A percentile compares a stretch with the other conserved stretches of the same genome.
Evolutionary conservation across 64 coral and sea anemone species (phyloP).

Genomic region (Exaiptasia diaphana): DNA sequence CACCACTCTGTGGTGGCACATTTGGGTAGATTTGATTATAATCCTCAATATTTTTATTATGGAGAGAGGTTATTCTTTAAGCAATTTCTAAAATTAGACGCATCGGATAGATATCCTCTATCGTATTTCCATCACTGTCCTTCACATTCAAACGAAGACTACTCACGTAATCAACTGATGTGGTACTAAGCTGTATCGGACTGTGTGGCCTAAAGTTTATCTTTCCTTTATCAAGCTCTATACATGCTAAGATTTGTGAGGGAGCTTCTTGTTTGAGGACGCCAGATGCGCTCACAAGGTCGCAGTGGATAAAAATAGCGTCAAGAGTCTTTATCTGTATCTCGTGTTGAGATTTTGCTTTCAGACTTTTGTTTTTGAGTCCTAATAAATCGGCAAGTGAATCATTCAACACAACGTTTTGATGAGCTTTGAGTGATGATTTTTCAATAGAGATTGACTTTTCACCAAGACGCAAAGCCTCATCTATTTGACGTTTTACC

Average conservation of each 20-base stretch:
- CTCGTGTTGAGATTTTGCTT: background rate
- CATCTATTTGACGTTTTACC: background rate
- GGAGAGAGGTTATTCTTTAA: background rate
- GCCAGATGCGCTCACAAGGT: background rate
- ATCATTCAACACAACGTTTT: background rate
- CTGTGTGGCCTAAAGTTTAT: conserved; percentile 19
- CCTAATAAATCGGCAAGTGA: conserved; percentile 2
- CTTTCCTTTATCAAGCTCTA: background rate
- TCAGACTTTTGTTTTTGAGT: background rate
- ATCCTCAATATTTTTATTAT: background rate
- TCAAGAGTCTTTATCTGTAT: background rate
- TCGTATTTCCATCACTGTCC: background rate
- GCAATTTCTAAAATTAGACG: background rate
- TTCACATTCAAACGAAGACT: conserved; percentile 11
- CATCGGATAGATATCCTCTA: background rate
- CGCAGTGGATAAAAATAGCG: background rate
- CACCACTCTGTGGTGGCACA: background rate
- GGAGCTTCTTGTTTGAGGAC: background rate
- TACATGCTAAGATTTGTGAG: background rate
- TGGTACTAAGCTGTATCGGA: conserved; percentile 7
- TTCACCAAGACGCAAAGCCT: conserved; percentile 15
- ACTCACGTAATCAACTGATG: conserved; percentile 24
- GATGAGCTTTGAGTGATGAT: background rate
- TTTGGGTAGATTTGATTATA: background rate
- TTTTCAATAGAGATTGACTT: background rate